Base-by-base conservation (phyloP, 2,888 invertebrate species). In the Ditula angustiorana region DNA sequence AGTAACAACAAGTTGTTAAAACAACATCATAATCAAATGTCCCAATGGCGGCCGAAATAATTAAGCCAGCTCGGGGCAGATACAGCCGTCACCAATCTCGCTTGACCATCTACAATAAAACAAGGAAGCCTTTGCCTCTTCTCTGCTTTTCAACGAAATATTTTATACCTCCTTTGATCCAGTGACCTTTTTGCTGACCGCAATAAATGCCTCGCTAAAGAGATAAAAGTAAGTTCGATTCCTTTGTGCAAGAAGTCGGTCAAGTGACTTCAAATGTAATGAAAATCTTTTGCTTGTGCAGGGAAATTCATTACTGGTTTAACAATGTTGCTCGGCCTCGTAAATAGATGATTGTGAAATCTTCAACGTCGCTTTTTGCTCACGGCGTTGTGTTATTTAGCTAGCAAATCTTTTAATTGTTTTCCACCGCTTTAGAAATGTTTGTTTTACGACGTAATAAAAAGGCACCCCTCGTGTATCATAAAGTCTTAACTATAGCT, bases 171-270 rank as follows among this genome's bases (percentile, higher is more conserved):
- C 75, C 81, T 86, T 88, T 86, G 86, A 88, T 86, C 82, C 74
- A 70, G 71, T 73, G 77, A 84, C 83, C 82, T 84, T 86, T 79
- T 82, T 69, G 79, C 82, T 85, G 85, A 80, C 86, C 86, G 85
- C 87, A 87, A 88, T 90, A 88, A 90, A 88, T 84, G 84, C 81
- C 81, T 75, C 71, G 76, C 78, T 82, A 81, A 85, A 81, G 78
- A 85, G 84, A 89, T 87, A 86, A 90, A 90, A 88, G 82, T 86
- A 79, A 77, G 69, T 75, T 71, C 77, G 78, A 81, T 81, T 82
- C 82, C 84, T 87, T 89, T 90, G 87, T 84, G 78, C 69, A 67
- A 72, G 74, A 86, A 83, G 77, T 83, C 86, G 82, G 83, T 81
- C 87, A 86, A 85, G 83, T 81, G 80, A 84, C 82, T 82, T 75